phyloP scores from a whole-genome alignment of 2,888 invertebrate genomes.

The Eubasilissa splendida region DNA sequence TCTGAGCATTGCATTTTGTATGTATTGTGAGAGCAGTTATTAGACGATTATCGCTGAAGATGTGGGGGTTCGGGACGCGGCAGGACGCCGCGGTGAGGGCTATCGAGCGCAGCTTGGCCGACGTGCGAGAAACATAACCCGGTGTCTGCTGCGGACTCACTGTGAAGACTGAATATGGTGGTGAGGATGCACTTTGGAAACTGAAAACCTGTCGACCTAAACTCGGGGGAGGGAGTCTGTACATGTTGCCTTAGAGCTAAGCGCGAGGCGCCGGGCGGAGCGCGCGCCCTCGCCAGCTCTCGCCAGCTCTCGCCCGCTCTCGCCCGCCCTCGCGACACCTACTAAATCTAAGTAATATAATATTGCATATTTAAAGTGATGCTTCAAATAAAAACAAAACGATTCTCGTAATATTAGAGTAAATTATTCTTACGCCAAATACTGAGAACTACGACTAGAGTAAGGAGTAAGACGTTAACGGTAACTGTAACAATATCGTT shows the following conservation, averaged over 20 bases:
- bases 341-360: conserved; percentile 52
- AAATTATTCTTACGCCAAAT: conserved; percentile 51
- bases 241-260: conserved; percentile 62
- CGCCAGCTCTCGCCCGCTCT: conserved; percentile 7
- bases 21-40: no score
- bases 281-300: background rate
- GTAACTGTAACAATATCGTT: conserved; percentile 55
- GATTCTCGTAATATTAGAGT: conserved; percentile 43
- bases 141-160: conserved; percentile 48
- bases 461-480: conserved; percentile 55
- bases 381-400: conserved; percentile 49
- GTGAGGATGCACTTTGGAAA: conserved; percentile 64
- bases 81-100: conserved; percentile 29
- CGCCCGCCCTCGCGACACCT: conserved; percentile 11
- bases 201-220: conserved; percentile 64
- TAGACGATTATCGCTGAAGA: no score
- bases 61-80: background rate
- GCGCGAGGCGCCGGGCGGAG: conserved; percentile 2
- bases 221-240: conserved; percentile 63
- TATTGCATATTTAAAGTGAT: conserved; percentile 56
- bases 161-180: conserved; percentile 31
- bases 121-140: conserved; percentile 53
- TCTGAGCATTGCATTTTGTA: no score
- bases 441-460: conserved; percentile 57
- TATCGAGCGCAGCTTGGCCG: conserved; percentile 48